phyloP scores from a whole-genome alignment of 2,113 vertebrate species.

The Thalassarche chlororhynchos region DNA sequence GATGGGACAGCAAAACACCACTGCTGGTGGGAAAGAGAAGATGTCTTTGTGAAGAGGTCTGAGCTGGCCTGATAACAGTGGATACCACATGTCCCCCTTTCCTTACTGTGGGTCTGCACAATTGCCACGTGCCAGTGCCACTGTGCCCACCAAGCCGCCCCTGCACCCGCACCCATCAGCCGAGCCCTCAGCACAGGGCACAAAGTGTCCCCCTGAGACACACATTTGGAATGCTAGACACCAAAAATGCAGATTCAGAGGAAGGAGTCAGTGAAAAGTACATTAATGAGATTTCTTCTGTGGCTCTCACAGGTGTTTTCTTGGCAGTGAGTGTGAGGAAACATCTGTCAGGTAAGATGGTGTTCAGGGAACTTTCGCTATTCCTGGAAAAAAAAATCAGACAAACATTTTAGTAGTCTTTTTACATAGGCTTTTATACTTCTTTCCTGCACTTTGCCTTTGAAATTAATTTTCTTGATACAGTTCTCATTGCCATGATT shows the following conservation, averaged over 20 bases:
- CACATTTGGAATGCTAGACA: neutral
- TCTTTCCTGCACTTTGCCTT: neutral
- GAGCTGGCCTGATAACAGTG: neutral
- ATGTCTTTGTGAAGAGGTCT: neutral
- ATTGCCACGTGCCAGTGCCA: accelerated
- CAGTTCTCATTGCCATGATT: neutral
- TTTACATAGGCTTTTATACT: neutral
- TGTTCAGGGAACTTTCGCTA: neutral
- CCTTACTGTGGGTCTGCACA: neutral
- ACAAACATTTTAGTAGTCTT: neutral
- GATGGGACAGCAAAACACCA: neutral
- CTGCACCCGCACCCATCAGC: accelerated
- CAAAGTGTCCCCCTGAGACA: too few relatives aligned
- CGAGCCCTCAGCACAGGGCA: neutral
- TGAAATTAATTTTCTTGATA: neutral
- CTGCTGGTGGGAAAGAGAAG: neutral
- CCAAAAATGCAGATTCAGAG: neutral
- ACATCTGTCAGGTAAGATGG: neutral
- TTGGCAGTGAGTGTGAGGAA: neutral
- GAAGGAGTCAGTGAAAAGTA: neutral
- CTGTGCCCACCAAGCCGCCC: neutral
- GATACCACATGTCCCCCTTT: neutral
- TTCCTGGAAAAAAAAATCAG: neutral
- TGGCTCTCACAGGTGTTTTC: neutral
- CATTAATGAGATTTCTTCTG: neutral